These are phyloP conservation scores for Heteractis magnifica DNA, from an alignment of 92 coral and sea anemone genomes.

Conservation along the genomic window DNA sequence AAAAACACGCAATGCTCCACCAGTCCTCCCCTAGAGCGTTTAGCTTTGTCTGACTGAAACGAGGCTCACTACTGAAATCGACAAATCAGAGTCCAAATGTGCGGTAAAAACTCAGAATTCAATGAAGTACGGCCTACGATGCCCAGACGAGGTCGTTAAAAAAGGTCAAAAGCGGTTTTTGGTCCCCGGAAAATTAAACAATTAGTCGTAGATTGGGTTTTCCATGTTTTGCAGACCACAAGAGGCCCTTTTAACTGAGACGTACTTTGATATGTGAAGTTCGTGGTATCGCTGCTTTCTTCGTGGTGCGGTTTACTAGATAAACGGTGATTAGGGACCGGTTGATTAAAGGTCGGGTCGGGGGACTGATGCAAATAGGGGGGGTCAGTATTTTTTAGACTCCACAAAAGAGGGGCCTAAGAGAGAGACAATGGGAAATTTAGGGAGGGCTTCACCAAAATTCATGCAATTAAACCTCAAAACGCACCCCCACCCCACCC, in stretches of 20 bases:
- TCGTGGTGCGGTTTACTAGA: background rate
- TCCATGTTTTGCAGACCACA: slow-evolving; percentile 27
- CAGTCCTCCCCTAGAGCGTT: background rate
- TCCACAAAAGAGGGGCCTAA: too few relatives aligned
- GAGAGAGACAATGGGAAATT: too few relatives aligned
- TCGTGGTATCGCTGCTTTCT: background rate
- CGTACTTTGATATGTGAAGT: slow-evolving; percentile 1
- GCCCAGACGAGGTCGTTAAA: slow-evolving; percentile 5
- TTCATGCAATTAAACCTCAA: too few relatives aligned
- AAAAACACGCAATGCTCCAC: background rate
- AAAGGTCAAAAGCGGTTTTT: slow-evolving; percentile 9
- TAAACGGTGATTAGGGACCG: background rate
- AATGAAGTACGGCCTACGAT: background rate
- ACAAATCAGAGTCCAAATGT: background rate
- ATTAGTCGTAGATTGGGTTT: slow-evolving; percentile 17
- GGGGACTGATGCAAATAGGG: too few relatives aligned
- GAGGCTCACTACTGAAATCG: background rate
- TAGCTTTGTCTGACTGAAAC: background rate
- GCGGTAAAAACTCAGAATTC: background rate
- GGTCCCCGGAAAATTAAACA: slow-evolving; percentile 14
- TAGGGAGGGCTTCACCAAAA: too few relatives aligned
- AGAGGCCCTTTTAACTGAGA: slow-evolving; percentile 16
- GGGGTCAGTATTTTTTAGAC: too few relatives aligned
- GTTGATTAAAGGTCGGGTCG: too few relatives aligned
- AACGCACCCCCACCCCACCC: too few relatives aligned